Evolutionary conservation across 2,113 vertebrate genomes (phyloP).

Genomic region (Sitta europaea): DNA sequence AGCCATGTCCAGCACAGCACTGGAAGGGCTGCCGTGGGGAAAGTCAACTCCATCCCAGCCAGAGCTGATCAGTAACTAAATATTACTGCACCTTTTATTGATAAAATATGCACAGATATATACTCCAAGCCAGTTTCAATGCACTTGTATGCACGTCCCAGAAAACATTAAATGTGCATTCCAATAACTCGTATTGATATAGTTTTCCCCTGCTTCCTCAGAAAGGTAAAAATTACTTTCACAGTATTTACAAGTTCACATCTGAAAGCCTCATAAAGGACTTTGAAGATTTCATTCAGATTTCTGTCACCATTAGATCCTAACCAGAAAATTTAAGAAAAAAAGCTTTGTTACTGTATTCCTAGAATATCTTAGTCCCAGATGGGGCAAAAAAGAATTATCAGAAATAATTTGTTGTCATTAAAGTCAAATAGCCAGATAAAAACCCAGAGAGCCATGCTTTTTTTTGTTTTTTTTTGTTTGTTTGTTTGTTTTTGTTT

Average conservation of each 20-base stretch:
- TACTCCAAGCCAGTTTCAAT: background rate
- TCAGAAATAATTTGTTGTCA: background rate
- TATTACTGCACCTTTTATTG: background rate
- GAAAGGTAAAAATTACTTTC: background rate
- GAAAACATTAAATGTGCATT: background rate
- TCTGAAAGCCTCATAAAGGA: background rate
- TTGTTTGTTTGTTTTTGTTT: too few species aligned
- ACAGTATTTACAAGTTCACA: background rate
- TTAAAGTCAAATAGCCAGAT: background rate
- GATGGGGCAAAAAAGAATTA: background rate
- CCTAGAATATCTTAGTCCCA: background rate
- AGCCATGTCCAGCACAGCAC: background rate
- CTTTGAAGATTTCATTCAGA: background rate
- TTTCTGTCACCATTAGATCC: background rate
- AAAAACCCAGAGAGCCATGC: background rate
- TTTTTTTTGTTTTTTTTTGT: background rate
- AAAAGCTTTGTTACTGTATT: background rate
- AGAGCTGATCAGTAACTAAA: background rate
- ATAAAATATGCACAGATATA: background rate
- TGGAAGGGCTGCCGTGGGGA: background rate
- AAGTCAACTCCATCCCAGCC: background rate
- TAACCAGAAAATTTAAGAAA: background rate
- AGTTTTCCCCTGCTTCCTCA: background rate
- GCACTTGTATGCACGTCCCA: background rate
- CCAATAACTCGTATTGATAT: background rate